phyloP scores from a whole-genome alignment of 2,797 vertebrate genomes.

The Xiphorhynchus erythropygius region DNA sequence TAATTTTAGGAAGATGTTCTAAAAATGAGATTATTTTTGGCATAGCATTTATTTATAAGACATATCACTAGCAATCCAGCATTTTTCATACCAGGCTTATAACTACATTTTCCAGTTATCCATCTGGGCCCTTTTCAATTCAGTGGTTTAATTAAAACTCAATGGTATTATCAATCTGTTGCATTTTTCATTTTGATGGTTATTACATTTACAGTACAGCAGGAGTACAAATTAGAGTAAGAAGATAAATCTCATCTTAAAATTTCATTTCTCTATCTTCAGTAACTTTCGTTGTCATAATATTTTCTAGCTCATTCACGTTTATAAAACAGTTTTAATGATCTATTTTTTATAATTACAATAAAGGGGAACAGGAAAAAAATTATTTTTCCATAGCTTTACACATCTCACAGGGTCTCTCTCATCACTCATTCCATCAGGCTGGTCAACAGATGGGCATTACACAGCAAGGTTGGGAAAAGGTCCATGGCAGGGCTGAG shows the following conservation, averaged over 20 bases:
- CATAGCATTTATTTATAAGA: constrained; percentile 74
- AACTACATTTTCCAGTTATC: constrained; percentile 80
- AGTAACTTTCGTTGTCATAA: constrained; percentile 71
- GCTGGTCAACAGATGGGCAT: constrained; percentile 39
- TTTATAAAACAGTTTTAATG: constrained; percentile 72
- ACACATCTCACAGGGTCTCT: constrained; percentile 5
- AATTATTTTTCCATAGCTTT: constrained; percentile 25
- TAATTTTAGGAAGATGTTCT: constrained; percentile 76
- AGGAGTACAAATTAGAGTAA: constrained; percentile 81
- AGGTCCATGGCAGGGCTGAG: background rate
- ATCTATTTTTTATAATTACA: constrained; percentile 67
- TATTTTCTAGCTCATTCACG: constrained; percentile 73
- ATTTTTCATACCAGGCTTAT: constrained; percentile 77
- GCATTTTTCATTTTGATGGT: constrained; percentile 84
- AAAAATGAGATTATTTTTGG: constrained; percentile 76
- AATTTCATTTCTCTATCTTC: constrained; percentile 78
- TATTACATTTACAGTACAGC: constrained; percentile 83
- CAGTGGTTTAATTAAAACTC: constrained; percentile 84
- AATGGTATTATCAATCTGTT: constrained; percentile 85
- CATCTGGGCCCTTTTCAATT: constrained; percentile 83
- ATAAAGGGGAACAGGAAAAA: constrained; percentile 51
- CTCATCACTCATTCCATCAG: constrained; percentile 35
- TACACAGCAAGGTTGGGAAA: constrained; percentile 32
- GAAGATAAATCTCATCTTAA: constrained; percentile 78
- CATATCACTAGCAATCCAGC: constrained; percentile 68